Evolutionary conservation across 2,888 invertebrate species (phyloP), one percentile per base, ranked within the genome.

Genomic region (Dendrolimus houi): DNA sequence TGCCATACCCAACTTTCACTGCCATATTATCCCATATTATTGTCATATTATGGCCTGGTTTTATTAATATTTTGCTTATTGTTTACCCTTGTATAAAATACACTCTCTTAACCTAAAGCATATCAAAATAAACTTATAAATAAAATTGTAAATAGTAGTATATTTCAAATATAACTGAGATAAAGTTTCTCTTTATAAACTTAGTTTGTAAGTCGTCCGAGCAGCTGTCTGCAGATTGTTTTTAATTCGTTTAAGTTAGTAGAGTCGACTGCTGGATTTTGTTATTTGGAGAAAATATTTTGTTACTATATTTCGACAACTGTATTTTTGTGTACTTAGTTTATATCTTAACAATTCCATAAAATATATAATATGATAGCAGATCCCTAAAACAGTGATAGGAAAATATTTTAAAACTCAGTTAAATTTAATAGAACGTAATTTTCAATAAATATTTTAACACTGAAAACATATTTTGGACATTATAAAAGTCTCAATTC

Each of bases 51-150:
- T 13, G 17, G n/a, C 13, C 9, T 53, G 14, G 9, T n/a, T 61
- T 55, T 62, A 58, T 55, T 67, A 67, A 61, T 58, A 52, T 62
- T 66, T 66, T 13, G 52, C 56, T 53, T 13, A 53, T 53, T 14
- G 9, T 10, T 53, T 14, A 14, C 53, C 29, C 29, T 6, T 40
- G 52, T 55, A 55, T 41, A 55, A 52, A 54, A 57, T 57, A 56
- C 55, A 59, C 29, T 29, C 65, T 68, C 59, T 56, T 75, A 76
- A 79, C 75, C 69, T 69, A 75, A 85, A 77, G 85, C 86, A 87
- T 87, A 87, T 86, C 87, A 84, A 68, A 68, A 64, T 67, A 73
- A 68, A 71, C 74, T 69, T 77, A 75, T 75, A 70, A 68, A 62
- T 17, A 58, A 58, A 60, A 59, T 54, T 67, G 63, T 65, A 65